Evolutionary conservation across 2,797 vertebrate species (phyloP).

Genomic region (Hemibagrus guttatus): DNA sequence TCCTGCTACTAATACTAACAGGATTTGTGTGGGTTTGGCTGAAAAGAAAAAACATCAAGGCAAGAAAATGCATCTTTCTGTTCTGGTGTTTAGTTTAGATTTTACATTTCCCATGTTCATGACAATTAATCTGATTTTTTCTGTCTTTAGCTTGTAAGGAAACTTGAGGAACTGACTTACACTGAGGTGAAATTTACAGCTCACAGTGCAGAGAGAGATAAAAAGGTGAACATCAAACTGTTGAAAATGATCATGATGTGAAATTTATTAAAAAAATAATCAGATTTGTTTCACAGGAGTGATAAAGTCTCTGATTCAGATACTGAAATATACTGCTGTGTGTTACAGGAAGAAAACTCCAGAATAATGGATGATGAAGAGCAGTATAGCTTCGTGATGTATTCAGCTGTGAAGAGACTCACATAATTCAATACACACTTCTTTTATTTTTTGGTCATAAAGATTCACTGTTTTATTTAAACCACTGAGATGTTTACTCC

Average conservation of each 20-base stretch:
- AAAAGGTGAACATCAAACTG: neutral
- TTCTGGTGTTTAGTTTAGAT: neutral
- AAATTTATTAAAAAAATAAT: neutral
- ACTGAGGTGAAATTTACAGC: neutral
- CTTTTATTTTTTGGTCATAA: no score
- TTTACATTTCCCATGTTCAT: neutral
- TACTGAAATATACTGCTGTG: no score
- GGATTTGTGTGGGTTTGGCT: neutral
- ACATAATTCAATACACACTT: no score
- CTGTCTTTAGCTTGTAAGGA: neutral
- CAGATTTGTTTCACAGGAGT: neutral
- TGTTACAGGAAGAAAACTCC: no score
- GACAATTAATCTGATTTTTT: neutral
- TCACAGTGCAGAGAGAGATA: neutral
- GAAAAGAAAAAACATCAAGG: neutral
- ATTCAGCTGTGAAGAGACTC: no score
- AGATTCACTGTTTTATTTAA: no score
- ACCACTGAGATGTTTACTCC: no score
- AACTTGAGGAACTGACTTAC: conserved; percentile 9
- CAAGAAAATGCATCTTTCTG: neutral
- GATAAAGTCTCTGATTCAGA: no score
- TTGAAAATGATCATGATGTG: neutral
- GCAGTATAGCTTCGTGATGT: no score
- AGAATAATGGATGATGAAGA: no score
- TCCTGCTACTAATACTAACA: neutral